Conservation (phyloP, 1,140 invertebrate species). For the Sitophilus oryzae region DNA sequence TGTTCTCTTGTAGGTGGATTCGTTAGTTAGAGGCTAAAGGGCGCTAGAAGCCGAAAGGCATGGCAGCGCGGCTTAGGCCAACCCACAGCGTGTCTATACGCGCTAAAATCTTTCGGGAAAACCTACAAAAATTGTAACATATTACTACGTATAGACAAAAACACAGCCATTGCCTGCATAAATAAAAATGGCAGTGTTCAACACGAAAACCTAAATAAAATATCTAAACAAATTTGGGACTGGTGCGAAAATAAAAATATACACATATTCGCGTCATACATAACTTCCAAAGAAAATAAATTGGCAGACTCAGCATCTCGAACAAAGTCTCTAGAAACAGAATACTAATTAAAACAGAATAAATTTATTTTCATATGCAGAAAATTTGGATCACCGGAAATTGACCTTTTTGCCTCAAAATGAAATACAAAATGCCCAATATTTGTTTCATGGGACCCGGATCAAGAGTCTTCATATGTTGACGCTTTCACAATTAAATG, state of each 20-base stretch:
- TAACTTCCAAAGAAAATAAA: conserved; percentile 28
- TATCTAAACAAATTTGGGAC: conserved; percentile 26
- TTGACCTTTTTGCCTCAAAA: conserved; percentile 36
- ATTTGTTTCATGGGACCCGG: conserved; percentile 33
- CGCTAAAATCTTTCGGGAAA: conserved; percentile 31
- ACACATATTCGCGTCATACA: conserved; percentile 31
- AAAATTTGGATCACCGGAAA: conserved; percentile 24
- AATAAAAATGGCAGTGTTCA: conserved; percentile 29
- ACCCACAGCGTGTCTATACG: too few species aligned
- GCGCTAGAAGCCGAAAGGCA: too few species aligned
- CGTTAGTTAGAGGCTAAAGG: too few species aligned
- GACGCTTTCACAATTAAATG: conserved; percentile 37
- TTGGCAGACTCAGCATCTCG: conserved; percentile 33
- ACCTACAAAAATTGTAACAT: conserved; percentile 3
- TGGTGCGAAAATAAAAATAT: conserved; percentile 35
- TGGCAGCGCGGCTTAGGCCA: too few species aligned
- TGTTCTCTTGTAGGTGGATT: too few species aligned
- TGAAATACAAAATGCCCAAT: conserved; percentile 33
- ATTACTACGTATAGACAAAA: conserved; percentile 27
- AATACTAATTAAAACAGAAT: background rate
- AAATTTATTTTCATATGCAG: conserved; percentile 20
- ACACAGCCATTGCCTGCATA: conserved; percentile 44
- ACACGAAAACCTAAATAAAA: background rate
- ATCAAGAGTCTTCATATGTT: too few species aligned
- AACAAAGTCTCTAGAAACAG: background rate